Base-by-base conservation (phyloP, 1,140 invertebrate genomes). In the Chrysomallon squamiferum region DNA sequence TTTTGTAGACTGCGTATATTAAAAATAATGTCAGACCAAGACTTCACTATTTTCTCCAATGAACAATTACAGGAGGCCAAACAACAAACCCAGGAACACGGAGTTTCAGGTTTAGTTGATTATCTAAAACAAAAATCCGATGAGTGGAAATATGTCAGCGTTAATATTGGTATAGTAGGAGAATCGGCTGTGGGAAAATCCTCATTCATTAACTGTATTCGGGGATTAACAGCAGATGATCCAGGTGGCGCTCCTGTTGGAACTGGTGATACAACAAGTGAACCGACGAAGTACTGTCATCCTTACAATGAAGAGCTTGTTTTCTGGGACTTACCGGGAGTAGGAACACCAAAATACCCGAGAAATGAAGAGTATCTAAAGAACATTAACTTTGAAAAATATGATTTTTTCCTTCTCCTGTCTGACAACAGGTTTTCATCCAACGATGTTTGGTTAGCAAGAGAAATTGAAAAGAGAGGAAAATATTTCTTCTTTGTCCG, bases 151-250 rank as follows among this genome's bases (percentile, higher is more conserved):
- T 7, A 33, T n/a, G 11, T 27, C 3, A 4, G 18, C 11, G 9
- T 62, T 29, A 52, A 61, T 20, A 59, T 69, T 32, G 68, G 62
- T 1, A 20, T 68, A 4, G 27, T 56, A 1, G 70, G 70, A 20
- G 58, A 65, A 49, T 58, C 71, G 0, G 68, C 59, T 25, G 61
- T 66, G 4, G 71, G 68, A 2, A 73, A 73, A 38, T 73, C 71
- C 6, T 57, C 45, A 13, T 71, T 73, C 41, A 70, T 73, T 11
- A 73, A 73, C 54, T 9, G 49, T 3, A 25, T 73, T 15, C 61
- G 68, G 5, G 59, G 61, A 3, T 5, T 70, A 3, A 57, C 38
- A 20, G 68, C 65, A 54, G 52, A 52, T 15, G 62, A 68, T 56
- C 29, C 63, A 41, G 61, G 65, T 4, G 65, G 43, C 33, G 71